phyloP scores from a whole-genome alignment of 2,888 invertebrate species.

The Oxytorus armatus region DNA sequence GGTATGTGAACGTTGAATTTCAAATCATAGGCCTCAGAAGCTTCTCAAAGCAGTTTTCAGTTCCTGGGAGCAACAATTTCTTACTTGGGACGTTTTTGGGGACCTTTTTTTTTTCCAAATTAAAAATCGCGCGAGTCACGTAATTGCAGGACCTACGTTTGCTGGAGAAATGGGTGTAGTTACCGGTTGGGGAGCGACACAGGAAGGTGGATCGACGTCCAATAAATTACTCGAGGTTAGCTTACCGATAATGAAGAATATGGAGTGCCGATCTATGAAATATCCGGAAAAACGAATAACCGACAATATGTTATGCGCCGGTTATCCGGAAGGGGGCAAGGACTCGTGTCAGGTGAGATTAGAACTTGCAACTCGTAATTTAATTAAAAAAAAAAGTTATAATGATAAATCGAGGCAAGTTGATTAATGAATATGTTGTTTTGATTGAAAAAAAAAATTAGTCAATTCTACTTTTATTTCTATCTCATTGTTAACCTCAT shows the following conservation, averaged over 20 bases:
- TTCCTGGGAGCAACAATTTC: background rate
- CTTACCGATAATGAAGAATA: slow-evolving; percentile 90
- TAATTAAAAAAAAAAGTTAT: too few species aligned
- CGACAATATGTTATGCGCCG: slow-evolving; percentile 93
- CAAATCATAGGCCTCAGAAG: too few species aligned
- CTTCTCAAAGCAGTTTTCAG: too few species aligned
- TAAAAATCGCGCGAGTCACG: background rate
- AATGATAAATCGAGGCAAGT: too few species aligned
- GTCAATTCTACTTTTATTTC: too few species aligned
- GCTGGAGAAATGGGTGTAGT: slow-evolving; percentile 86
- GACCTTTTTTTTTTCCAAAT: background rate
- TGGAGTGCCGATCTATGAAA: slow-evolving; percentile 88
- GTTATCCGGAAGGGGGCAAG: slow-evolving; percentile 89
- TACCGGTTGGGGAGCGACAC: slow-evolving; percentile 92
- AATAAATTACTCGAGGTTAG: slow-evolving; percentile 90
- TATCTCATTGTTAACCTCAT: too few species aligned
- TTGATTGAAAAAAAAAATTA: too few species aligned
- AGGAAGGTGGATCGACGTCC: slow-evolving; percentile 89
- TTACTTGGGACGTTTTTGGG: background rate
- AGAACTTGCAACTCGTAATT: background rate
- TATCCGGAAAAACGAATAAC: slow-evolving; percentile 90
- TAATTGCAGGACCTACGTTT: slow-evolving; percentile 81
- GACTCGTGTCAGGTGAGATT: slow-evolving; percentile 90
- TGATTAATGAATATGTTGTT: too few species aligned
- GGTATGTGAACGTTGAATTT: too few species aligned